These are phyloP conservation scores for Limanda limanda DNA, from an alignment of 2,113 vertebrate genomes.

Conservation along the genomic window DNA sequence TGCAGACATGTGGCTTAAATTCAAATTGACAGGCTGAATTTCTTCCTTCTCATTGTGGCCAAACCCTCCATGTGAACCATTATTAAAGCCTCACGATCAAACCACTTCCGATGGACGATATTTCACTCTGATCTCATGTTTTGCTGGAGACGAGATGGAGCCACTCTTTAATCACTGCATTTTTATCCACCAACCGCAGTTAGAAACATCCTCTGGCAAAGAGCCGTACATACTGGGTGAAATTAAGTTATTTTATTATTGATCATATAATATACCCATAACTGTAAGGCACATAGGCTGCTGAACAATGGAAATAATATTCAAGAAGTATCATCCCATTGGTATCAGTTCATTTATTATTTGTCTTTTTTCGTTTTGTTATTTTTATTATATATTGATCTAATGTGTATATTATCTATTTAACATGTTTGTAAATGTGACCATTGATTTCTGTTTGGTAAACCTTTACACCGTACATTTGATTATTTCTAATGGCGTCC, in stretches of 20 bases:
- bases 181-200: neutral
- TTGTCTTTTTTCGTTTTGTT: too few relatives aligned
- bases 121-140: neutral
- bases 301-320: too few relatives aligned
- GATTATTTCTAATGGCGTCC: too few relatives aligned
- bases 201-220: slow-evolving; percentile 10
- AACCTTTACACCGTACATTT: too few relatives aligned
- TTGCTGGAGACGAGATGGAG: too few relatives aligned
- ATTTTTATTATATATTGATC: too few relatives aligned
- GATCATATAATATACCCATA: slow-evolving; percentile 5
- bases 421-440: too few relatives aligned
- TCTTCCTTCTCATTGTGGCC: neutral
- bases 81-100: slow-evolving; percentile 4
- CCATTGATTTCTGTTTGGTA: too few relatives aligned
- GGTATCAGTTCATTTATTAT: neutral
- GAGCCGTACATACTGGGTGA: neutral
- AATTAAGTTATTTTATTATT: neutral
- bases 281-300: neutral
- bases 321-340: too few relatives aligned
- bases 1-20: slow-evolving; percentile 27
- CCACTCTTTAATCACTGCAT: neutral
- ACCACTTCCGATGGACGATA: slow-evolving; percentile 8
- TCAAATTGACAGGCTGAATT: slow-evolving; percentile 14
- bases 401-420: too few relatives aligned
- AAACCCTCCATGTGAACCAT: slow-evolving; percentile 6